A percentile compares a stretch with the other conserved stretches of the same genome.
Conservation (phyloP, 1,140 invertebrate species). For the Drosophila serrata region DNA sequence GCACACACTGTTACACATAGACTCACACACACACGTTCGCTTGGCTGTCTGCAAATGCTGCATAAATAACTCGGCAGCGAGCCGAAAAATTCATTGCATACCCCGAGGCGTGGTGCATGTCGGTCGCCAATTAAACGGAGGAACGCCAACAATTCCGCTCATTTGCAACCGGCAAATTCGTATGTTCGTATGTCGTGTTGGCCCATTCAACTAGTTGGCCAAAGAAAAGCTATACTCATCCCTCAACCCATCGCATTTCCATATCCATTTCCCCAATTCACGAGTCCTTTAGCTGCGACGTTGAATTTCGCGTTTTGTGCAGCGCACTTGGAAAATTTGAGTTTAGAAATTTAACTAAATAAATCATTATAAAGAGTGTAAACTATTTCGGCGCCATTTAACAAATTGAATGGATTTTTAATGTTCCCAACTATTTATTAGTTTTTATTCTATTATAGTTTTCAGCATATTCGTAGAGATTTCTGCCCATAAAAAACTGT, state of each 20-base stretch:
- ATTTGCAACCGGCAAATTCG: slow-evolving; percentile 56
- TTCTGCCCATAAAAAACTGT: not conserved
- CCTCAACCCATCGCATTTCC: slow-evolving; percentile 1
- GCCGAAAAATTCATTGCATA: slow-evolving; percentile 69
- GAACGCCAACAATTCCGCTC: slow-evolving; percentile 72
- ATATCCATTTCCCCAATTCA: not conserved
- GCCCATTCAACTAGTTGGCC: slow-evolving; percentile 70
- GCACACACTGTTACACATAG: slow-evolving; percentile 10
- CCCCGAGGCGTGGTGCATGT: slow-evolving; percentile 70
- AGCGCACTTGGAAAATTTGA: slow-evolving; percentile 21
- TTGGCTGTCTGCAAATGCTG: slow-evolving; percentile 34
- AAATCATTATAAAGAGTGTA: not conserved
- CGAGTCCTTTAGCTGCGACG: slow-evolving; percentile 7
- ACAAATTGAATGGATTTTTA: not conserved
- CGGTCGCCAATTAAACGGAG: slow-evolving; percentile 71
- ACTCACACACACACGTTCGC: slow-evolving; percentile 5
- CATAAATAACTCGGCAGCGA: slow-evolving; percentile 50
- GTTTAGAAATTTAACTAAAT: not conserved
- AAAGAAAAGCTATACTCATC: slow-evolving; percentile 26
- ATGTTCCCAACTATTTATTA: not conserved
- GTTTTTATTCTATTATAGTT: not conserved
- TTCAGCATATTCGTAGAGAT: too few relatives aligned
- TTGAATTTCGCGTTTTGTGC: slow-evolving; percentile 59
- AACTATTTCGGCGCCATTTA: slow-evolving; percentile 4
- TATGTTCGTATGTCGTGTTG: slow-evolving; percentile 57